Conservation (phyloP, 2,113 vertebrate genomes). For the Sturnira hondurensis region DNA sequence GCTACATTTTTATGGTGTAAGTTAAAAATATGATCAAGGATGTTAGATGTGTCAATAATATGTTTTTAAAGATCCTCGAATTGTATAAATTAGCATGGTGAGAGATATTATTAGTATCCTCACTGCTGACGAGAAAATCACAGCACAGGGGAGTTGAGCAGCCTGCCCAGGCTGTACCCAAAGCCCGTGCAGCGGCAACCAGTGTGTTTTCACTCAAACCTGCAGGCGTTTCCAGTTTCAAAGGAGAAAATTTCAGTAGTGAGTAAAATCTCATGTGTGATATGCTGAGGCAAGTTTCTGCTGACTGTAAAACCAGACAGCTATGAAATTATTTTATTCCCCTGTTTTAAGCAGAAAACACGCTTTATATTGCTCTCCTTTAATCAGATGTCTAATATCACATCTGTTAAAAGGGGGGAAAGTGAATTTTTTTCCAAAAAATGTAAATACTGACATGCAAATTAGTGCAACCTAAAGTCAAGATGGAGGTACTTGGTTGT, state of each 20-base stretch:
- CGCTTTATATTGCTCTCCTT: neutral
- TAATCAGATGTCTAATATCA: neutral
- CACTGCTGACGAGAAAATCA: neutral
- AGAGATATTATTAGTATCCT: neutral
- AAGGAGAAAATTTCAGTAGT: constrained; percentile 10
- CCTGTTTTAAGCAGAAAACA: neutral
- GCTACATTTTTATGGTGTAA: neutral
- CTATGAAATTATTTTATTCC: neutral
- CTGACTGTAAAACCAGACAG: neutral
- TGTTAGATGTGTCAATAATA: neutral
- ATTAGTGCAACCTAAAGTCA: neutral
- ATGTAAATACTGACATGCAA: neutral
- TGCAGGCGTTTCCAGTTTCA: neutral
- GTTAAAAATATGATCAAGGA: neutral
- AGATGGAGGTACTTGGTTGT: neutral
- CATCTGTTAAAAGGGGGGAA: neutral
- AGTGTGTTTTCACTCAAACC: neutral
- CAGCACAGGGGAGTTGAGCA: neutral
- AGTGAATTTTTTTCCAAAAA: neutral
- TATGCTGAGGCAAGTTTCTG: neutral
- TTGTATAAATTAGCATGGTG: neutral
- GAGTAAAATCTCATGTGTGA: neutral
- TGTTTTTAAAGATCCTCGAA: neutral
- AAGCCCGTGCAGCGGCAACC: neutral
- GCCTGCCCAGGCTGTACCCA: neutral